Conservation (phyloP, 2,888 invertebrate species). For the Theristus sp. region DNA sequence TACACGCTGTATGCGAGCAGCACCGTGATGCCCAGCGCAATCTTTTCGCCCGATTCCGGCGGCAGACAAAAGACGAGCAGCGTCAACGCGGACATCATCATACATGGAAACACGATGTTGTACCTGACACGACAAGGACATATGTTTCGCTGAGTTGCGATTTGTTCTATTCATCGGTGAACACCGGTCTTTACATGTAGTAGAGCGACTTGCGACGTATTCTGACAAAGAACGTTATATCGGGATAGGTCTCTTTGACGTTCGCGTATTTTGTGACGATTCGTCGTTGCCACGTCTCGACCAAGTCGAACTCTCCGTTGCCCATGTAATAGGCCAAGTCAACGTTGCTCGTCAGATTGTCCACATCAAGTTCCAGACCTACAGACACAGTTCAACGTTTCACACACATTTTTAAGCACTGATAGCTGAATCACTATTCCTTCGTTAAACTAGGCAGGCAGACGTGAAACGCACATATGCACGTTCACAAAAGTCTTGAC, state of each 20-base stretch:
- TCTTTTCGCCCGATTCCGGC: slow-evolving; percentile 40
- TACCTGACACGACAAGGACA: slow-evolving; percentile 22
- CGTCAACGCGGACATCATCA: slow-evolving; percentile 44
- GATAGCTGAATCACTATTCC: no score
- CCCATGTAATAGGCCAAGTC: slow-evolving; percentile 39
- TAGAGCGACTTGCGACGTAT: slow-evolving; percentile 37
- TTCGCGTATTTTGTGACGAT: slow-evolving; percentile 38
- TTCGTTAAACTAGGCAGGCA: neutral
- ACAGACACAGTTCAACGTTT: no score
- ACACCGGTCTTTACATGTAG: slow-evolving; percentile 28
- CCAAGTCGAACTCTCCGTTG: slow-evolving; percentile 41
- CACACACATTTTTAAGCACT: no score
- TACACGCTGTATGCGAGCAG: slow-evolving; percentile 38
- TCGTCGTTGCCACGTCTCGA: slow-evolving; percentile 34
- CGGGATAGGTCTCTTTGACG: slow-evolving; percentile 40
- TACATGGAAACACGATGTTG: slow-evolving; percentile 42
- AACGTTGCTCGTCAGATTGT: slow-evolving; percentile 31
- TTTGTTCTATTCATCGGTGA: neutral
- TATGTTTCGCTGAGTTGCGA: neutral
- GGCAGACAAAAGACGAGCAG: slow-evolving; percentile 40
- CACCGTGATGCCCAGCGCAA: slow-evolving; percentile 40
- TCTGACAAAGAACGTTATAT: slow-evolving; percentile 39
- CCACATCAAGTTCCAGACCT: slow-evolving; percentile 28
- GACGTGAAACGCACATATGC: no score
- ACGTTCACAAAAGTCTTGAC: no score